Evolutionary conservation across 2,797 vertebrate genomes (phyloP).

Genomic region (Anomalospiza imberbis): DNA sequence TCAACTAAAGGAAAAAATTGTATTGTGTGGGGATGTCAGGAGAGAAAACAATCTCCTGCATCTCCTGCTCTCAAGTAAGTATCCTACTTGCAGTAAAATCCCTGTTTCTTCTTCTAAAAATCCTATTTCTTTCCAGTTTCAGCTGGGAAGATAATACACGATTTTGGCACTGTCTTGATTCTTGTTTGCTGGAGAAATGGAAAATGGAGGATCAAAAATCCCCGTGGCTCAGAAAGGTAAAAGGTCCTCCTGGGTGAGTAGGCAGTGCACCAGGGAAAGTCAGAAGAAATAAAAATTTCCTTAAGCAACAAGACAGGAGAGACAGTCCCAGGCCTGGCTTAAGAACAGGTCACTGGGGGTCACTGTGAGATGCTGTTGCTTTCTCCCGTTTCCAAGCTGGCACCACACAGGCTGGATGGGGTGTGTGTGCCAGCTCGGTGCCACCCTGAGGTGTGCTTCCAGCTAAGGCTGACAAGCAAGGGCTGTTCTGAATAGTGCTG

Average conservation of each 20-base stretch:
- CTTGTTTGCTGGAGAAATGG: background rate
- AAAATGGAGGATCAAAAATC: background rate
- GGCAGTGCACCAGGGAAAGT: background rate
- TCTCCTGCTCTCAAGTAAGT: background rate
- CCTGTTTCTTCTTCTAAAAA: background rate
- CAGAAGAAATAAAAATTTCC: background rate
- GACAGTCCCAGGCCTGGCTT: background rate
- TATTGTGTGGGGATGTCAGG: background rate
- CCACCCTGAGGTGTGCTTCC: background rate
- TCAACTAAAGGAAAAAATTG: background rate
- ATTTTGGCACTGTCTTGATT: background rate
- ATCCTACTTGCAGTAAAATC: background rate
- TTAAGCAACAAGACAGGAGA: background rate
- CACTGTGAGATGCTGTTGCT: background rate
- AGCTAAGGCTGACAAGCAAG: background rate
- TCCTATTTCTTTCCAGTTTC: background rate
- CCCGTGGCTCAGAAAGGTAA: background rate
- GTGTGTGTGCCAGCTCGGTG: accelerated
- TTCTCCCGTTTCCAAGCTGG: background rate
- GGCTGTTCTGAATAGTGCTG: background rate
- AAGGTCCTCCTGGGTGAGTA: background rate
- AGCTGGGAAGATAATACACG: background rate
- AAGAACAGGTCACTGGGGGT: background rate
- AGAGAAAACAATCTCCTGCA: background rate
- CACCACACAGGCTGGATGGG: background rate